Evolutionary conservation across 2,888 invertebrate genomes (phyloP), one percentile per base, ranked within the genome.

Genomic region (Stenichneumon culpator): DNA sequence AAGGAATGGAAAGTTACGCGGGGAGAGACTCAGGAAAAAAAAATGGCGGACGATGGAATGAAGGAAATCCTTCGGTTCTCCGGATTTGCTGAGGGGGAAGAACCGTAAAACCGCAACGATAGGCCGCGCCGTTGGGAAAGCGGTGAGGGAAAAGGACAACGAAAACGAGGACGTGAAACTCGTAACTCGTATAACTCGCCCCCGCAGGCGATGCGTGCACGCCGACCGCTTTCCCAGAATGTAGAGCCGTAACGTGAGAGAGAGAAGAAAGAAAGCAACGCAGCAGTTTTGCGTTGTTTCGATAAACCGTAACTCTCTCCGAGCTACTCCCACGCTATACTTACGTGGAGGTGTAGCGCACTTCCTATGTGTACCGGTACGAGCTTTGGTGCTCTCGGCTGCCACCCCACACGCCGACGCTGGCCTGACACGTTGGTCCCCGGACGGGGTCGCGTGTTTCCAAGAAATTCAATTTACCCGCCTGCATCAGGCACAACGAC

Each of bases 381-480:
- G 67, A 80, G 72, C 36, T 79, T 79, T 52, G 50, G 65, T 14
- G 63, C 65, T 47, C 65, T 22, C 65, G 65, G 25, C 57, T 25
- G 1, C 11, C 14, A 2, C 14, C 50, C n/a, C 9, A 3, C 65
- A 28, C 4, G 44, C 44, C 57, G 19, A 36, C 14, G 73, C 60
- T 2, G 25, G 28, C 16, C 9, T 28, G 44, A n/a, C 39, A 28
- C 57, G 52, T 60, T 70, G 22, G 63, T 79, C 28, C 14, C 60
- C 69, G 52, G 52, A 80, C 57, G 67, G 54, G 72, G 72, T 80
- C 79, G 79, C 79, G 79, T 73, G 79, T 73, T 80, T 73, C 72
- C 32, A 65, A 73, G 73, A 73, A 80, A 80, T 80, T 65, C 72
- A 80, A 80, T 80, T 80, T 73, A 63, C 63, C 63, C 60, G 32